Evolutionary conservation across 1,140 invertebrate genomes (phyloP), one percentile per base, ranked within the genome.

Genomic region (Pachypeltis micranthus): DNA sequence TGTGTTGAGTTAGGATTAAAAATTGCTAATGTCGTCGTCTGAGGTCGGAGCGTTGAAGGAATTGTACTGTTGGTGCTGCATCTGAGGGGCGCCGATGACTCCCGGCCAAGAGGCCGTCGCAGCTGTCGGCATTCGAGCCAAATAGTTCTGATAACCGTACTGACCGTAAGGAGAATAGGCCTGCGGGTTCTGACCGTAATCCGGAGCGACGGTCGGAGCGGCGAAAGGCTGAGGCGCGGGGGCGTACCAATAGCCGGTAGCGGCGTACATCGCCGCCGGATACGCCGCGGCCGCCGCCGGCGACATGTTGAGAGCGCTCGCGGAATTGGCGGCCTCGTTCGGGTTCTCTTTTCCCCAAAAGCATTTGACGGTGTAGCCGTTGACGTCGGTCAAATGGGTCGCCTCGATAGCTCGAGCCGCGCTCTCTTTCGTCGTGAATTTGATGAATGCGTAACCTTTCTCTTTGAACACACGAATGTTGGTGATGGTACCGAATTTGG

Each of bases 391-490:
- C 70, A 96, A 96, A 78, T 99, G 93, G 71, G 94, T 91, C 57
- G 88, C 86, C 74, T 96, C 92, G 71, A 99, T 99, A 65, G 96
- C 96, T 74, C 92, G 87, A 51, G 94, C 93, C 10, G 97, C 97
- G 1, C 91, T 85, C 77, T 98, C 94, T 78, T 99, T 99, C 65
- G 90, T 93, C 31, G 90, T 88, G 78, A 98, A 99, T 75, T 95
- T 96, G 75, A 99, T 92, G 77, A 99, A 99, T 69, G 96, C 94
- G 78, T 98, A 99, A 65, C 96, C 96, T 78, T 99, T 98, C 72
- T 98, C 93, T 77, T 98, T 98, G 80, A 99, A 99, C 62, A 96
- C 92, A 76, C 96, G 83, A 68, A 99, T 89, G 77, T 99, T 96
- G 75, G 96, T 88, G 72, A 99, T 98, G 67, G 84, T 85, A 70